These are phyloP conservation scores for Apeltes quadracus DNA, from an alignment of 2,113 vertebrate genomes.

Conservation along the genomic window DNA sequence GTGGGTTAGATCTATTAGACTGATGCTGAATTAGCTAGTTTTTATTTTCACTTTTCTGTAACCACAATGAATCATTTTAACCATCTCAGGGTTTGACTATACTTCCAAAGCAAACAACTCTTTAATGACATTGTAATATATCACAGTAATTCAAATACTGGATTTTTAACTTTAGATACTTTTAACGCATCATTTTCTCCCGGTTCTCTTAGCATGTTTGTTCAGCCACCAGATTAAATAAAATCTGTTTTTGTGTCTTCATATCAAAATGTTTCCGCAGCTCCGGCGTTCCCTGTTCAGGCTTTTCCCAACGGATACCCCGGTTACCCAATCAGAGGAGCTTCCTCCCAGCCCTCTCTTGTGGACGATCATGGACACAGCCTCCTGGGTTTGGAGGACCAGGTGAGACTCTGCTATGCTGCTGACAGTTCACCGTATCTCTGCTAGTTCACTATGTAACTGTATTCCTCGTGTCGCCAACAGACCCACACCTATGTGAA, in stretches of 20 bases:
- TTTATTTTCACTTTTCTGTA: neutral
- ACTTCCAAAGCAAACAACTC: neutral
- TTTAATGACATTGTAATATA: neutral
- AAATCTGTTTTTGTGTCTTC: neutral
- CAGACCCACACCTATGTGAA: slow-evolving; percentile 99
- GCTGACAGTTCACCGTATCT: neutral
- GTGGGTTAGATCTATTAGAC: neutral
- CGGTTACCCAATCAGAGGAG: slow-evolving; percentile 87
- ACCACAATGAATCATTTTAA: neutral
- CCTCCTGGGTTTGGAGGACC: slow-evolving; percentile 92
- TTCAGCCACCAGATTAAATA: neutral
- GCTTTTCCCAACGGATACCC: slow-evolving; percentile 94
- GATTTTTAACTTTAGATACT: neutral
- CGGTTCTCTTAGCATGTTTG: neutral
- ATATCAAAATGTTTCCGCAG: slow-evolving; percentile 69
- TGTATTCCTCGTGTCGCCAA: slow-evolving; percentile 2
- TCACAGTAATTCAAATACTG: neutral
- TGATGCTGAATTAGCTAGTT: neutral
- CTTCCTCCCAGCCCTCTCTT: slow-evolving; percentile 87
- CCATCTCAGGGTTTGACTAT: neutral
- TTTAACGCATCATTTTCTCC: neutral
- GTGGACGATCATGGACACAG: slow-evolving; percentile 90
- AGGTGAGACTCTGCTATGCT: slow-evolving; percentile 78
- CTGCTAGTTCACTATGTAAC: slow-evolving; percentile 1
- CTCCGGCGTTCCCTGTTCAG: slow-evolving; percentile 88